These are phyloP conservation scores for Coelinius sp. DNA, from an alignment of 2,888 invertebrate species.

Conservation along the genomic window DNA sequence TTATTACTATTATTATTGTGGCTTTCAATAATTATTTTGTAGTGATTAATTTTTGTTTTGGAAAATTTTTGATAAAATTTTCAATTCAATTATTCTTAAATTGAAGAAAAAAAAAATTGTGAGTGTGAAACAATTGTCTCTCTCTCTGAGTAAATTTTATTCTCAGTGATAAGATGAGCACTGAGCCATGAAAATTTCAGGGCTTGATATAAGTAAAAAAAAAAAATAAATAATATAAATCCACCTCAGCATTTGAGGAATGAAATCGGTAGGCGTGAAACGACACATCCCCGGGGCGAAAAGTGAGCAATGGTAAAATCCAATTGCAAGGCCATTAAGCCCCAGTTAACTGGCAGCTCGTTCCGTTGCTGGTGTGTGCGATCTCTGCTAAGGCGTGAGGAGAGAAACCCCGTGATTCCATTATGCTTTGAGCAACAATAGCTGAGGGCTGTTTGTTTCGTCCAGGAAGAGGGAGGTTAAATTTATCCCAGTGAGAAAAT, in stretches of 20 bases:
- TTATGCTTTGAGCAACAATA: constrained; percentile 71
- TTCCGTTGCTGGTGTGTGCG: constrained; percentile 23
- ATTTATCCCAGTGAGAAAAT: constrained; percentile 10
- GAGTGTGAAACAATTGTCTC: too few relatives aligned
- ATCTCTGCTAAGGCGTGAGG: constrained; percentile 38
- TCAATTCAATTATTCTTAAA: too few relatives aligned
- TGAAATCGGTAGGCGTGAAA: constrained; percentile 66
- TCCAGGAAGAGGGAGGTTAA: constrained; percentile 14
- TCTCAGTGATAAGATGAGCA: too few relatives aligned
- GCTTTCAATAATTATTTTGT: too few relatives aligned
- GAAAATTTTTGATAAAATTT: too few relatives aligned
- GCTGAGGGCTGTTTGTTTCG: constrained; percentile 69
- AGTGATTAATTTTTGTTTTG: too few relatives aligned
- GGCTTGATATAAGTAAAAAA: background rate
- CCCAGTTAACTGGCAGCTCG: constrained; percentile 62
- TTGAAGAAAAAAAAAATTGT: too few relatives aligned
- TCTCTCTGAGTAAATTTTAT: too few relatives aligned
- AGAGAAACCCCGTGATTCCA: constrained; percentile 67
- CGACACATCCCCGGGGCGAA: constrained; percentile 53
- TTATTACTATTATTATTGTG: constrained; percentile 5
- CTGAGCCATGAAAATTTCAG: too few relatives aligned
- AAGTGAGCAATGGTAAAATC: constrained; percentile 69
- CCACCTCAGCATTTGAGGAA: background rate
- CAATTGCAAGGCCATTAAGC: constrained; percentile 70
- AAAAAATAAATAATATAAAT: background rate